A percentile compares a stretch with the other conserved stretches of the same genome.
Conservation (phyloP, 2,113 vertebrate genomes). For the Alouatta palliata region DNA sequence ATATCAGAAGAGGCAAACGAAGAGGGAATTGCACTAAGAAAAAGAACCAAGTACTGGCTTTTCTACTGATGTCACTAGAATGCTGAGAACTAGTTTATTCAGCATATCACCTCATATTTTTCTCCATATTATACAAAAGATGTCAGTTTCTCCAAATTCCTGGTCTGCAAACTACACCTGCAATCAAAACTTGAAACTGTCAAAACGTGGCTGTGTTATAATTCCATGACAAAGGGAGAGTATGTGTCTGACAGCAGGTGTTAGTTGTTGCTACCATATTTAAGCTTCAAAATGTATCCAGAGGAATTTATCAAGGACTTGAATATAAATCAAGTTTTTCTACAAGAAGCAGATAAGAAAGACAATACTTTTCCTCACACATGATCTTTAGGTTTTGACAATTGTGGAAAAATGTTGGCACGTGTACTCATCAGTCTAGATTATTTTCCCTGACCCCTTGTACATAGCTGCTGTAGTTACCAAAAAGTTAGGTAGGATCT, state of each 20-base stretch:
- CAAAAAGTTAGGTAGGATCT: neutral
- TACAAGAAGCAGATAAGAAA: neutral
- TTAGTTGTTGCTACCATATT: neutral
- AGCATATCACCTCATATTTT: neutral
- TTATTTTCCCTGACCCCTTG: neutral
- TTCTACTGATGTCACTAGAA: neutral
- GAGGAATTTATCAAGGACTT: neutral
- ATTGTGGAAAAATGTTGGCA: neutral
- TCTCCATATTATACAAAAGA: neutral
- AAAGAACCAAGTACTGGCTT: neutral
- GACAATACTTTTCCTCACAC: neutral
- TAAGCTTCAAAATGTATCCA: neutral
- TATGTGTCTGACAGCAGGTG: neutral
- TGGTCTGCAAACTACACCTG: neutral
- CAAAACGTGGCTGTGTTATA: neutral
- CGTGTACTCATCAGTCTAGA: neutral
- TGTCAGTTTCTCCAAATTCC: neutral
- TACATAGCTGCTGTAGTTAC: neutral
- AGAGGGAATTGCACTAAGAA: neutral
- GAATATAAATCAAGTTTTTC: neutral
- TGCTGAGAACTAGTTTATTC: neutral
- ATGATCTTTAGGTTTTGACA: neutral
- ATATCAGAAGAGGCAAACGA: neutral
- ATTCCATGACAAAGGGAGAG: neutral
- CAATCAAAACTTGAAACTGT: neutral